phyloP scores from a whole-genome alignment of 2,888 invertebrate genomes.

The Galeopsomyia nigrocyanea region DNA sequence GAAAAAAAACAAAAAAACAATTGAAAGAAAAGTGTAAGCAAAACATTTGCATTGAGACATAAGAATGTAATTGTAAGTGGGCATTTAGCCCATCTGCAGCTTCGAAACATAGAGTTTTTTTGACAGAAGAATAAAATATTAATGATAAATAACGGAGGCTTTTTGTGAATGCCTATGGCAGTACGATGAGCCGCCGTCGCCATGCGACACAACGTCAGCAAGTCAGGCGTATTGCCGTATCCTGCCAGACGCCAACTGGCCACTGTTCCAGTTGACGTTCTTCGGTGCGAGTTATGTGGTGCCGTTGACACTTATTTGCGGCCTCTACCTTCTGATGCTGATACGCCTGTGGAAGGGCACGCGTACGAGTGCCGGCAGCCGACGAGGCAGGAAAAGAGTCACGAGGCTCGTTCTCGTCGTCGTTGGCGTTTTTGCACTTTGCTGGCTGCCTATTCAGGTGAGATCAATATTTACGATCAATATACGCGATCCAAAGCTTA shows the following conservation, averaged over 20 bases:
- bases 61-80: too few relatives aligned
- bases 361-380: conserved; percentile 83
- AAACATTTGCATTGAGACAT: too few relatives aligned
- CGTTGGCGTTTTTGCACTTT: conserved; percentile 91
- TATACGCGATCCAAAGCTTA: too few relatives aligned
- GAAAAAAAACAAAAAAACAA: too few relatives aligned
- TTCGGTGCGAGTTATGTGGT: conserved; percentile 90
- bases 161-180: conserved; percentile 7
- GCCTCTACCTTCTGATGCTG: conserved; percentile 91
- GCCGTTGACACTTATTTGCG: conserved; percentile 87
- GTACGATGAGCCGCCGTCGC: conserved; percentile 11
- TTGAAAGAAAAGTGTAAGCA: too few relatives aligned
- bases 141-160: neutral
- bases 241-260: conserved; percentile 65
- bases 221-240: conserved; percentile 59
- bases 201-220: neutral
- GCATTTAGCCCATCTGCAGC: too few relatives aligned
- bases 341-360: conserved; percentile 90
- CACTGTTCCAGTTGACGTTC: conserved; percentile 83
- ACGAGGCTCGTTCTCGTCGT: conserved; percentile 94
- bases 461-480: conserved; percentile 52
- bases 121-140: too few relatives aligned
- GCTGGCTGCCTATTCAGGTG: conserved; percentile 96
- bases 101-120: too few relatives aligned
- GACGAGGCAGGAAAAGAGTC: conserved; percentile 88